Evolutionary conservation across 2,113 vertebrate species (phyloP).

Genomic region (Zosterops lateralis): DNA sequence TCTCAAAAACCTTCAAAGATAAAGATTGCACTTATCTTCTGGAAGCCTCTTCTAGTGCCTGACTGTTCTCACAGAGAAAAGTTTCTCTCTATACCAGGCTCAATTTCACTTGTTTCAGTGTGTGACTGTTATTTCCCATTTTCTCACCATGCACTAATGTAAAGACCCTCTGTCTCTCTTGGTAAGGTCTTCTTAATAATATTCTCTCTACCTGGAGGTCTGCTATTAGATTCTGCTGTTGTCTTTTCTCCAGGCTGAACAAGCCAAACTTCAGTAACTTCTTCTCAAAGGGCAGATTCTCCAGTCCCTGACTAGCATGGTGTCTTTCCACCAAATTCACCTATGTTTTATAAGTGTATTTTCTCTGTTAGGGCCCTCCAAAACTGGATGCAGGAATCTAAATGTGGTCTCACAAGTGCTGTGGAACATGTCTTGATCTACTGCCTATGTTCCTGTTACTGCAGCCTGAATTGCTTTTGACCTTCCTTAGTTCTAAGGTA

Average conservation of each 20-base stretch:
- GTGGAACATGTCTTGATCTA: neutral
- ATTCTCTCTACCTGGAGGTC: neutral
- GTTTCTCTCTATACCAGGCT: neutral
- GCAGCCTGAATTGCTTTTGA: neutral
- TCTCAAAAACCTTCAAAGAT: neutral
- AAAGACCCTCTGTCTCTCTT: neutral
- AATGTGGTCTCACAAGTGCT: neutral
- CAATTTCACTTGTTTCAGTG: neutral
- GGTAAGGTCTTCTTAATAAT: neutral
- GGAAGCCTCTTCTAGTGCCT: neutral
- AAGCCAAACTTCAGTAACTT: neutral
- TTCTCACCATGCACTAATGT: neutral
- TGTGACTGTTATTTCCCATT: neutral
- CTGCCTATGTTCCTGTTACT: neutral
- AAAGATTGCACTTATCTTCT: neutral
- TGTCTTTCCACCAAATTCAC: neutral
- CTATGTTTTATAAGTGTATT: neutral
- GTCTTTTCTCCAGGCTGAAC: neutral
- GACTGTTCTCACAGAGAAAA: neutral
- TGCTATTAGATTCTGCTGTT: neutral
- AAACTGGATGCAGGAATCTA: neutral
- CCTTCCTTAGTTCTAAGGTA: neutral
- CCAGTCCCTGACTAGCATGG: neutral
- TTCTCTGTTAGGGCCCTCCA: neutral
- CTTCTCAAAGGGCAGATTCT: neutral